Conservation (phyloP, 2,113 vertebrate species). For the Scytalopus superciliaris region DNA sequence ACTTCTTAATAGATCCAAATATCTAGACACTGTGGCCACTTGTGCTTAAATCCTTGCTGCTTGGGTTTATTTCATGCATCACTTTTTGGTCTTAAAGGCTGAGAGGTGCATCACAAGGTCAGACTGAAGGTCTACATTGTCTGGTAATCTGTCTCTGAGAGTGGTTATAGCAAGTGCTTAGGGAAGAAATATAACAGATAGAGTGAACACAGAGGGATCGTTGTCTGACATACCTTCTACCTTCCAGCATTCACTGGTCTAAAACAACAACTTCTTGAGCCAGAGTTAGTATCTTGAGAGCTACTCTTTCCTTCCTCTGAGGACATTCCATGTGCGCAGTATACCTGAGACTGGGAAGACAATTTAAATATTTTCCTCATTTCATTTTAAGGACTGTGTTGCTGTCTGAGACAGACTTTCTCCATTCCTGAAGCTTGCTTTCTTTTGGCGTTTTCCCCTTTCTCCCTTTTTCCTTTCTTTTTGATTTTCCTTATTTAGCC, state of each 20-base stretch:
- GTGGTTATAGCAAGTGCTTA: background rate
- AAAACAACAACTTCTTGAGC: background rate
- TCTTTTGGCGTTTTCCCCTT: background rate
- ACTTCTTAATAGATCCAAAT: conserved; percentile 18
- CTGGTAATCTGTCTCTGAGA: conserved; percentile 9
- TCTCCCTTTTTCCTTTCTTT: background rate
- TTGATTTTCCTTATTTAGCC: background rate
- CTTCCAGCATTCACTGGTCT: background rate
- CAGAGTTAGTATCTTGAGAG: background rate
- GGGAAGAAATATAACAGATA: background rate
- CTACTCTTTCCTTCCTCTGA: background rate
- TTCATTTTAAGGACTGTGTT: background rate
- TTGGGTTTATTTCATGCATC: conserved; percentile 42
- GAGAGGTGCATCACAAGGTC: background rate
- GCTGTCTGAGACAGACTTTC: background rate
- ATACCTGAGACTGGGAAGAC: background rate
- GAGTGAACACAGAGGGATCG: background rate
- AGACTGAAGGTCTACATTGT: conserved; percentile 32
- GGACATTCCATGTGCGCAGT: background rate
- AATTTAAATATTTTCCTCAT: background rate
- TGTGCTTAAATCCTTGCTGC: conserved; percentile 48
- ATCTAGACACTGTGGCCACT: conserved; percentile 31
- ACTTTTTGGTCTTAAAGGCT: conserved; percentile 37
- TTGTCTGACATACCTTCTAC: background rate
- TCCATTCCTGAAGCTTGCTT: background rate